phyloP scores from a whole-genome alignment of 2,888 invertebrate genomes.

The Ctena decussata region DNA sequence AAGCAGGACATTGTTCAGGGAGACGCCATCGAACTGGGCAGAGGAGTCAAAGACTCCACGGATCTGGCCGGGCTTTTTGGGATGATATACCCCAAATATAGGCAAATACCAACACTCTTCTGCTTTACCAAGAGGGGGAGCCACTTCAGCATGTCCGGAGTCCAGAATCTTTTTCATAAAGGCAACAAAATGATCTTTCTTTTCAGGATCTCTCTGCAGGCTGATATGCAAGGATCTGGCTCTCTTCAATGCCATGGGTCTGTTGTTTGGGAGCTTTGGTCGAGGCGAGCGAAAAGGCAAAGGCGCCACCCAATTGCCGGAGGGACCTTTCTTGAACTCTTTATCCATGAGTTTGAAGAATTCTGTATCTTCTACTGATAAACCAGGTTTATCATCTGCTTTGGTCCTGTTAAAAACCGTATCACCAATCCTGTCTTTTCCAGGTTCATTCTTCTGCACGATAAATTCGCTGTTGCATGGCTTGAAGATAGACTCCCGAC shows the following conservation, averaged over 20 bases:
- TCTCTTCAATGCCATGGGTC: constrained; percentile 25
- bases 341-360: constrained; percentile 40
- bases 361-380: constrained; percentile 30
- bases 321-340: background rate
- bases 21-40: constrained; percentile 31
- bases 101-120: constrained; percentile 66
- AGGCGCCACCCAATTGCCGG: constrained; percentile 35
- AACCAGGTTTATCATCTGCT: constrained; percentile 22
- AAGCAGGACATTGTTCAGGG: constrained; percentile 37
- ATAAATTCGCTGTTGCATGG: constrained; percentile 7
- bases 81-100: constrained; percentile 62
- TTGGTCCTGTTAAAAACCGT: constrained; percentile 24
- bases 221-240: constrained; percentile 19
- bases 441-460: background rate
- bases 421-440: background rate
- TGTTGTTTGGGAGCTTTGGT: constrained; percentile 43
- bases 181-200: constrained; percentile 42
- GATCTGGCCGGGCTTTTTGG: constrained; percentile 36
- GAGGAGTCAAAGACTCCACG: constrained; percentile 49
- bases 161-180: constrained; percentile 47
- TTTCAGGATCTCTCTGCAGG: constrained; percentile 29
- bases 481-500: constrained; percentile 1
- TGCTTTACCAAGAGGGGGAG: constrained; percentile 23
- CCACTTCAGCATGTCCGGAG: constrained; percentile 52
- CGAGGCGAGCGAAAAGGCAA: constrained; percentile 38